Conservation (phyloP, 2,797 vertebrate genomes). For the Enteromius anoplus region DNA sequence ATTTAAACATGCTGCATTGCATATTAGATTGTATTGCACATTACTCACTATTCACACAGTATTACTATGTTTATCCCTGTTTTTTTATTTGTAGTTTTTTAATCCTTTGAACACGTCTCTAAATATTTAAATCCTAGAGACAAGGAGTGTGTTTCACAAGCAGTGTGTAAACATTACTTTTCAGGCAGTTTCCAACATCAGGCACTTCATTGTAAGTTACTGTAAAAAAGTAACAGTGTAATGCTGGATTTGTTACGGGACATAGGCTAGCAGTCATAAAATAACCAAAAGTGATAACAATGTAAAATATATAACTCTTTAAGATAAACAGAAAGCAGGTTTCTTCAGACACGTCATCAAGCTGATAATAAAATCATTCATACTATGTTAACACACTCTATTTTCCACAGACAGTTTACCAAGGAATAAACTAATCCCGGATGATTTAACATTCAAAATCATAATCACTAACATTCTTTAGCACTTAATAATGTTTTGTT, state of each 20-base stretch:
- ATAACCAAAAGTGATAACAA: neutral
- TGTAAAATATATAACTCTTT: neutral
- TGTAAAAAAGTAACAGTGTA: neutral
- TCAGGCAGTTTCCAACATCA: neutral
- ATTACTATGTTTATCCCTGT: neutral
- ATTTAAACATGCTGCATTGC: neutral
- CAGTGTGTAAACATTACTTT: neutral
- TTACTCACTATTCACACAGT: neutral
- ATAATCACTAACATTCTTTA: neutral
- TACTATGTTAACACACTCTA: neutral
- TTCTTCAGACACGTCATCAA: neutral
- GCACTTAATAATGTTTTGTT: neutral
- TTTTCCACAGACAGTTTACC: neutral
- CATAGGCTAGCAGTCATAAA: neutral
- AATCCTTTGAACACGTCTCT: neutral
- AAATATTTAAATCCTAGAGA: neutral
- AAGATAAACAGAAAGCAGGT: neutral
- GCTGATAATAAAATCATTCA: neutral
- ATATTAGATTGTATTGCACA: neutral
- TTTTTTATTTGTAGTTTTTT: neutral
- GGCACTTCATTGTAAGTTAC: neutral
- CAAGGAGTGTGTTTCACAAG: neutral
- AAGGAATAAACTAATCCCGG: neutral
- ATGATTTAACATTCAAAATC: neutral
- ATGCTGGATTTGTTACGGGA: neutral